Evolutionary conservation across 2,888 invertebrate species (phyloP), one percentile per base, ranked within the genome.

Genomic region (Chalcis sispes): DNA sequence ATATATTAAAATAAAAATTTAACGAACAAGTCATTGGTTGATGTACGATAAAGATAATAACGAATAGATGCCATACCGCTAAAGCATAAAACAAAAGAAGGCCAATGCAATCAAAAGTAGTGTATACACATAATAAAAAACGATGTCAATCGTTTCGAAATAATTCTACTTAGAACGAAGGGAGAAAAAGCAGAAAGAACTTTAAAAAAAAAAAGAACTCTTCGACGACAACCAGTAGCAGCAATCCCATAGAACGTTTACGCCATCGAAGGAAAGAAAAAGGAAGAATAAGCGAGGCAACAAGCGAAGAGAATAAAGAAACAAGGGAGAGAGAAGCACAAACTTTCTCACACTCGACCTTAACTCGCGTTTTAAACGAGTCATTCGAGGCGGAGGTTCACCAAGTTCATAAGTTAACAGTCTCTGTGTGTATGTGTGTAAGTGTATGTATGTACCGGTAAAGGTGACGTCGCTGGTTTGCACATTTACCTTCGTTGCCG

Each of bases 291-390:
- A 54, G 25, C 25, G 29, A 54, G 40, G 18, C 7, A 27, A 20
- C 48, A 36, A 1, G 1, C 8, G 42, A 20, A 1, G 50, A 42
- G 54, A 67, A 61, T 40, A 52, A 67, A 67, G 52, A 59, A 73
- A 56, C 1, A 50, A 59, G 40, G 40, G 46, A 69, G 58, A 59
- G 40, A 48, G 46, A 69, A 58, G 40, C 25, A 70, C 40, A 46
- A 70, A 75, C 58, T 75, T 75, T 70, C 75, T 70, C 75, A 75
- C 70, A 65, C 70, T 65, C 50, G 10, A 27, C 32, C 29, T 23
- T 20, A 36, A 32, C 36, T 5, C 20, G 59, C 20, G n/a, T 23
- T 42, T 8, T 7, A 42, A 36, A 23, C 3, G 36, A 36, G 4
- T 36, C 36, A 7, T 36, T 13, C 58, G 58, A 29, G 40, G 18